These are phyloP conservation scores for Peromyscus aztecus DNA, from an alignment of 2,797 vertebrate genomes.

Conservation along the genomic window DNA sequence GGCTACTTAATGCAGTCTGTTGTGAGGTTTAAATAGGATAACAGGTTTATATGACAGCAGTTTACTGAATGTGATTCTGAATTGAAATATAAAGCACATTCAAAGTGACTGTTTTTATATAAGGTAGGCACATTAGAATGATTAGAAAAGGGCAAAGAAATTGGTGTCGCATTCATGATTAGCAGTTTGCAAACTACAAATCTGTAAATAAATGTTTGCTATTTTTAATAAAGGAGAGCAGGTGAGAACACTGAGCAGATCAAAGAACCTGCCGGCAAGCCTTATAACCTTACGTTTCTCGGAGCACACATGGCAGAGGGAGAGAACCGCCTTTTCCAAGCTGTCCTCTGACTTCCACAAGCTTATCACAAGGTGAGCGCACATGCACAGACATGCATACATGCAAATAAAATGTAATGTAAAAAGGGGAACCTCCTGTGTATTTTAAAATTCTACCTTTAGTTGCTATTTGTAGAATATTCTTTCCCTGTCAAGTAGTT, in stretches of 20 bases:
- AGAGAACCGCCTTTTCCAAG: not conserved
- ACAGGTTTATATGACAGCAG: not conserved
- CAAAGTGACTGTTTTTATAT: not conserved
- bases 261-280: not conserved
- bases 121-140: not conserved
- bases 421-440: not conserved
- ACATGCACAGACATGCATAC: not conserved
- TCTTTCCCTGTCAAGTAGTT: not conserved
- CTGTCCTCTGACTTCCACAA: not conserved
- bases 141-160: not conserved
- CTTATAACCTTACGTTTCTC: not conserved
- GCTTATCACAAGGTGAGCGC: not conserved
- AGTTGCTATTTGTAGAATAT: conserved; percentile 31
- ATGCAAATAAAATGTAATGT: not conserved
- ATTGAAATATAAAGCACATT: not conserved
- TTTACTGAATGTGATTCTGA: not conserved
- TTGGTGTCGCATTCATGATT: not conserved
- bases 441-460: conserved; percentile 46
- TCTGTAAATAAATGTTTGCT: conserved; percentile 3
- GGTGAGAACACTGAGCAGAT: not conserved
- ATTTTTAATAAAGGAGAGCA: not conserved
- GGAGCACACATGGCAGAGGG: not conserved
- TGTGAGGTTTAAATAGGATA: not conserved
- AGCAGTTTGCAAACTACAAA: not conserved
- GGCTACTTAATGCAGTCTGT: not conserved